These are phyloP conservation scores for Himalopsyche tibetana DNA, from an alignment of 2,888 invertebrate genomes.

Conservation along the genomic window DNA sequence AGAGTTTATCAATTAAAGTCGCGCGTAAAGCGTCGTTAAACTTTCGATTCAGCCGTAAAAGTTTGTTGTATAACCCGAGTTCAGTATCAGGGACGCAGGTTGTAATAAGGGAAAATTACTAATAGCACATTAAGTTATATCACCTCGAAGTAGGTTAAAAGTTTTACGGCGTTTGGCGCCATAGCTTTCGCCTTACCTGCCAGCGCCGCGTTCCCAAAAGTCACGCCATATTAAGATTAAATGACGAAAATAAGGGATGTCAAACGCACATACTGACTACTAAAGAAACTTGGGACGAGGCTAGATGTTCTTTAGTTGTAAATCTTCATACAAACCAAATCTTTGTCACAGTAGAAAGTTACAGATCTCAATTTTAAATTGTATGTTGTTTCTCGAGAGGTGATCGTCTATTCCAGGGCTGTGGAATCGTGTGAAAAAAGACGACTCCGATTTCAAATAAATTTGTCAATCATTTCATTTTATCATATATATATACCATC, in stretches of 20 bases:
- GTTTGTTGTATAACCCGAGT: conserved; percentile 54
- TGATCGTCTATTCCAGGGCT: not conserved
- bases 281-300: not conserved
- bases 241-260: conserved; percentile 46
- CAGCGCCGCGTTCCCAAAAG: conserved; percentile 35
- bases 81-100: conserved; percentile 43
- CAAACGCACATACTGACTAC: conserved; percentile 48
- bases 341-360: not conserved
- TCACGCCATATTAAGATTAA: conserved; percentile 56
- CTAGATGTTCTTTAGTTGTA: not conserved
- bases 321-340: not conserved
- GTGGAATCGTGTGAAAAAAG: too few species aligned
- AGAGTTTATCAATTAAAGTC: conserved; percentile 53
- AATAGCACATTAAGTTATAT: conserved; percentile 58
- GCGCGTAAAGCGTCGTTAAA: conserved; percentile 58
- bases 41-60: conserved; percentile 55
- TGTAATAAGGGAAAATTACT: conserved; percentile 50
- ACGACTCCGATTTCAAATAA: too few species aligned
- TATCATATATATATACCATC: too few species aligned
- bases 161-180: conserved; percentile 32
- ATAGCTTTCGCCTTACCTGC: conserved; percentile 28
- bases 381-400: not conserved
- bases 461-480: too few species aligned
- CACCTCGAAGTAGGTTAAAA: conserved; percentile 47
- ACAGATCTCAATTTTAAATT: not conserved